These are phyloP conservation scores for Muscicapa striata DNA, from an alignment of 2,797 vertebrate species.

Conservation along the genomic window DNA sequence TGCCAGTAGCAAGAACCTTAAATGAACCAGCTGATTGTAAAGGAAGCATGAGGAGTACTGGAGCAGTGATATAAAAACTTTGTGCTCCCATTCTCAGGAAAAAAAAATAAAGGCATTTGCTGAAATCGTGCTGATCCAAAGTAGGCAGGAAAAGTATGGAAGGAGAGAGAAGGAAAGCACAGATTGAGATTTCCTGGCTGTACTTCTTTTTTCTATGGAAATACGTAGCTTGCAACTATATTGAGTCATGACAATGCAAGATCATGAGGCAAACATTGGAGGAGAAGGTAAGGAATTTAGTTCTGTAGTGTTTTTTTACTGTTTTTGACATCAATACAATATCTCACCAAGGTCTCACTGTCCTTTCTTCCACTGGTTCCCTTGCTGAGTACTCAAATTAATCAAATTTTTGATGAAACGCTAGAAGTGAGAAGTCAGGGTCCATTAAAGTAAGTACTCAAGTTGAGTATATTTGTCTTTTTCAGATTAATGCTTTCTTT, in stretches of 20 bases:
- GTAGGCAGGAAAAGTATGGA: not conserved
- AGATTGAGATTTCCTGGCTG: not conserved
- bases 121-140: not conserved
- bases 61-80: not conserved
- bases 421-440: not conserved
- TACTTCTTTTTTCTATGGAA: not conserved
- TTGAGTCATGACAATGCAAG: not conserved
- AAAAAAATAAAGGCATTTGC: not conserved
- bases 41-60: not conserved
- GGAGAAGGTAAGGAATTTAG: not conserved
- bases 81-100: not conserved
- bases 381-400: not conserved
- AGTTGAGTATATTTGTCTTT: not conserved
- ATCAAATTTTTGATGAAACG: not conserved
- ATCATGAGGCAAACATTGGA: not conserved
- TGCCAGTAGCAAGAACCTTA: slow-evolving; percentile 7
- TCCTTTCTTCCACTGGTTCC: not conserved
- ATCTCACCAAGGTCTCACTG: not conserved
- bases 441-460: not conserved
- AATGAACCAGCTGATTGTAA: not conserved
- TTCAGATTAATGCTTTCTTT: not conserved
- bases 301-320: not conserved
- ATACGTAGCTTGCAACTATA: not conserved
- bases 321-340: not conserved
- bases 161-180: not conserved